phyloP scores from a whole-genome alignment of 1,140 invertebrate species.

The Tetragonula clypearis region DNA sequence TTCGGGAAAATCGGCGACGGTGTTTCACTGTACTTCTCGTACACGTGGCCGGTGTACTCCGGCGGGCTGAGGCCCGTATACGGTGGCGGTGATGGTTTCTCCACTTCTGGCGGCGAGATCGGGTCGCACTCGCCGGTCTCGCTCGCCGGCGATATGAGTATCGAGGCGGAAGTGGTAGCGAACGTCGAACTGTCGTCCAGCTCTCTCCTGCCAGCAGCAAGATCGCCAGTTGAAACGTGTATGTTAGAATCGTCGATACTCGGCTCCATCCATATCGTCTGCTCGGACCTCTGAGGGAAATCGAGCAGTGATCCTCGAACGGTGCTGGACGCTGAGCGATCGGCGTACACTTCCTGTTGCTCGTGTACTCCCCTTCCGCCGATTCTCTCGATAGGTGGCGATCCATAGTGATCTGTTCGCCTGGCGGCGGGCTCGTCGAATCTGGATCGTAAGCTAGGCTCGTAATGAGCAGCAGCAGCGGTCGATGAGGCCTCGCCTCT shows the following conservation, averaged over 20 bases:
- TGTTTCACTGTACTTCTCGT: constrained; percentile 50
- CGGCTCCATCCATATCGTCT: constrained; percentile 21
- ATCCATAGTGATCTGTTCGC: constrained; percentile 47
- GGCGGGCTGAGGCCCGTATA: constrained; percentile 57
- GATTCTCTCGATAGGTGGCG: constrained; percentile 18
- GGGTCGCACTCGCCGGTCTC: constrained; percentile 1
- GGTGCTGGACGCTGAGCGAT: not conserved
- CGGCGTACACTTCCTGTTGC: not conserved
- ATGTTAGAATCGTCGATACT: not conserved
- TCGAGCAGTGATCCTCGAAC: not conserved
- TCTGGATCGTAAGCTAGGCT: not conserved
- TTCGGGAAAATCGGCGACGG: constrained; percentile 63
- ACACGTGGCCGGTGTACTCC: constrained; percentile 41
- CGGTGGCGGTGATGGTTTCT: constrained; percentile 52
- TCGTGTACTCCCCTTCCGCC: constrained; percentile 21
- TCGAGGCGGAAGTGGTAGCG: constrained; percentile 12
- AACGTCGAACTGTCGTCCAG: not conserved
- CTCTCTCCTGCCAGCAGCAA: not conserved
- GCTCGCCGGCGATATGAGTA: constrained; percentile 6
- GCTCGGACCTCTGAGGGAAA: constrained; percentile 1
- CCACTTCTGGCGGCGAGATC: not conserved
- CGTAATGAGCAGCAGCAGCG: constrained; percentile 16
- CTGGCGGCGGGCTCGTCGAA: constrained; percentile 11
- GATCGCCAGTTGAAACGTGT: not conserved
- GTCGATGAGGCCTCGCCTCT: constrained; percentile 32